Evolutionary conservation across 2,797 vertebrate genomes (phyloP), one percentile per base, ranked within the genome.

Genomic region (Botia almorhae): DNA sequence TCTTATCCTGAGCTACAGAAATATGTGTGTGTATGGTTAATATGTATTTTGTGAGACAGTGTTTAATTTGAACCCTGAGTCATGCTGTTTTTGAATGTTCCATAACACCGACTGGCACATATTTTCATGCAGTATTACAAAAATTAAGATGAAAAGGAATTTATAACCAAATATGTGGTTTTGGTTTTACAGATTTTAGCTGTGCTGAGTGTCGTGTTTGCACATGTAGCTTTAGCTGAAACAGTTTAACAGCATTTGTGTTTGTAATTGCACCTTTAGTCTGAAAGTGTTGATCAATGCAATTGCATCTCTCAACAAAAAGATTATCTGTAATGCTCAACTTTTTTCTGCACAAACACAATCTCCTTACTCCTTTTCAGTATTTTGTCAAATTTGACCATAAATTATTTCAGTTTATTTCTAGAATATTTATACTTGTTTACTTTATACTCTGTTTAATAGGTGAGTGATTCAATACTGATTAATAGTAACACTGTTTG

Each of bases 1-100:
- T 91, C 92, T 94, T 94, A 94, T 94, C 93, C 76, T 91, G 89
- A 91, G 92, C 91, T 87, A 90, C 93, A 94, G 91, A 89, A 92
- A 89, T 82, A 85, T 90, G 88, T 84, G 87, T 88, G 43, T 39
- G 36, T 46, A 8, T 46, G 43, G 87, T 76, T 82, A 86, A 90
- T 91, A 90, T 89, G 90, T 90, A 90, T 87, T 82, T 83, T 46
- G 58, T 84, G 76, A 84, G 69, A 75, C 43, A 83, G 78, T 71
- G 56, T 82, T 81, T 74, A 68, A 76, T 84, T 71, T 65, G 79
- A 72, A 74, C 68, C 78, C 73, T 50, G 84, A 76, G 83, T 83
- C 79, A 87, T 84, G 81, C 81, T 81, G 36, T 90, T 87, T 89
- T 89, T 91, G 89, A 90, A 88, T 87, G 71, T 88, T 75, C 68